A percentile compares a stretch with the other conserved stretches of the same genome.
Evolutionary conservation across 2,888 invertebrate species (phyloP).

Genomic region (Callimorpha dominula): DNA sequence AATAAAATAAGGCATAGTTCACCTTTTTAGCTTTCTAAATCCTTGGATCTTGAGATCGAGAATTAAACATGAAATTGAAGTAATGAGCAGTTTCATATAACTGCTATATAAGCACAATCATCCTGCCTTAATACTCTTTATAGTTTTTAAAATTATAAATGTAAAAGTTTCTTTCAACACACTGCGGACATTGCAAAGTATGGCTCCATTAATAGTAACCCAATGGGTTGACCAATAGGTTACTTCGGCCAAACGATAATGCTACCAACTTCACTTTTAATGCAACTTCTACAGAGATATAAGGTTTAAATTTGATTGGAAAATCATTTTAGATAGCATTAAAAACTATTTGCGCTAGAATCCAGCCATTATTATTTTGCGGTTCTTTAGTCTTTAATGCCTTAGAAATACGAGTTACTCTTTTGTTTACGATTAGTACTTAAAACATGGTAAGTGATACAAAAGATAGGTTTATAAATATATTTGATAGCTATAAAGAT

Average conservation of each 20-base stretch:
- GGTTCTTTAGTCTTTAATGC: slow-evolving; percentile 17
- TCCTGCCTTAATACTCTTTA: neutral
- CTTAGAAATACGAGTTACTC: no score
- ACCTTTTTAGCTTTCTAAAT: neutral
- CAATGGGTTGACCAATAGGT: slow-evolving; percentile 53
- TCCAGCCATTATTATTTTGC: slow-evolving; percentile 16
- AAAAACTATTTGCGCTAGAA: neutral
- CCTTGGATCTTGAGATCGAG: neutral
- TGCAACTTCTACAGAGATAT: neutral
- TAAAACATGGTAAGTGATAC: neutral
- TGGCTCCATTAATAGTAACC: slow-evolving; percentile 50
- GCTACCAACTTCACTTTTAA: slow-evolving; percentile 14
- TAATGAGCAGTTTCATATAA: neutral
- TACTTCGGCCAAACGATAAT: slow-evolving; percentile 30
- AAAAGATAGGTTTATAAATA: no score
- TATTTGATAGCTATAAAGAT: no score
- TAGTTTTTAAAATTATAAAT: slow-evolving; percentile 50
- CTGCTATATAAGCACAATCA: neutral
- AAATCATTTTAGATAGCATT: neutral
- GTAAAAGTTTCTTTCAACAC: slow-evolving; percentile 54
- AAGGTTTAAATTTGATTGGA: slow-evolving; percentile 19
- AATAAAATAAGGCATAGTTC: no score
- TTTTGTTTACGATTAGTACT: neutral
- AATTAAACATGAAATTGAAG: neutral
- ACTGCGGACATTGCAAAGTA: slow-evolving; percentile 58